A percentile compares a stretch with the other conserved stretches of the same genome.
Evolutionary conservation across 2,888 invertebrate species (phyloP).

Genomic region (Apamea sordens): DNA sequence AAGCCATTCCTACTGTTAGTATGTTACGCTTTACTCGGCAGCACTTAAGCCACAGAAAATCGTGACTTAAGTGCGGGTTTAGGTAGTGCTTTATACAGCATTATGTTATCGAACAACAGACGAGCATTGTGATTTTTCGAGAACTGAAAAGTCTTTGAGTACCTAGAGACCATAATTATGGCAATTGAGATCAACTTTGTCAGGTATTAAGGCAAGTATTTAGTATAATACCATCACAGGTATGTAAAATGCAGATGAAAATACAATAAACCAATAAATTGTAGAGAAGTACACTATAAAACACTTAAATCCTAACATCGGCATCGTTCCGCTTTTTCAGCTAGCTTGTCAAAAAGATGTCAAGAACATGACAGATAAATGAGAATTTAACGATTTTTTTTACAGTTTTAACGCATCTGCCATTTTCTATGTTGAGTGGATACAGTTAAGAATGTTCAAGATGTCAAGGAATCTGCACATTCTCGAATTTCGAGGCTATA

Average conservation of each 20-base stretch:
- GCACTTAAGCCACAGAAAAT: too few species aligned
- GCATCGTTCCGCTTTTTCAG: not conserved
- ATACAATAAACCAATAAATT: not conserved
- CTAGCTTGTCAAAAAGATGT: not conserved
- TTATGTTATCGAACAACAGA: not conserved
- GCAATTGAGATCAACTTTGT: not conserved
- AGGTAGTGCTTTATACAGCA: too few species aligned
- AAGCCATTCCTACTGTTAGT: too few species aligned
- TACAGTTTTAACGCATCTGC: not conserved
- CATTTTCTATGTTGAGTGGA: not conserved
- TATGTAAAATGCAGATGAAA: not conserved
- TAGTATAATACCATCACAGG: not conserved
- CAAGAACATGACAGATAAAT: not conserved
- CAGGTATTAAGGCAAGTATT: not conserved
- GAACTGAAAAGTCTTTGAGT: not conserved
- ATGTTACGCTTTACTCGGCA: too few species aligned
- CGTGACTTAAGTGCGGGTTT: too few species aligned
- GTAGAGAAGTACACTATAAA: not conserved
- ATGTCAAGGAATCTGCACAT: conserved; percentile 38
- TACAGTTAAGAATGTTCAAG: conserved; percentile 19
- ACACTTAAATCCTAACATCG: not conserved
- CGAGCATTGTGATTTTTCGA: not conserved
- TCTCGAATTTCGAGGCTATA: conserved; percentile 36
- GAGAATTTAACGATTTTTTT: not conserved
- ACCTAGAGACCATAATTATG: not conserved